These are phyloP conservation scores for Chaetodon auriga DNA, from an alignment of 2,113 vertebrate species.

Conservation along the genomic window DNA sequence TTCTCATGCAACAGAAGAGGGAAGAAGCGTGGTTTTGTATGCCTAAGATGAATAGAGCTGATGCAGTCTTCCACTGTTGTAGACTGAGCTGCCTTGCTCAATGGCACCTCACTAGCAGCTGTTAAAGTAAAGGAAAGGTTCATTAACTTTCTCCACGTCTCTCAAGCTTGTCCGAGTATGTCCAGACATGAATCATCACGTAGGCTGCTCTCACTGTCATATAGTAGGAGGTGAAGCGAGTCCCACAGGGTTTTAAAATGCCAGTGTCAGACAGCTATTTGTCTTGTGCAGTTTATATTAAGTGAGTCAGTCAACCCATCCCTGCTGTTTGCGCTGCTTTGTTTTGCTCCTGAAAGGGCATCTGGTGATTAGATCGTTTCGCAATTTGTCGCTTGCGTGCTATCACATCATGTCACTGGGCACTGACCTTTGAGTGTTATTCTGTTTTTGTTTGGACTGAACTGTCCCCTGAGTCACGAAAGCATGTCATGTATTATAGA, in stretches of 20 bases:
- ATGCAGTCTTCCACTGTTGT: not conserved
- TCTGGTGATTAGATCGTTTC: conserved; percentile 54
- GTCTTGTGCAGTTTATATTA: conserved; percentile 32
- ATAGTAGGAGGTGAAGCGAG: not conserved
- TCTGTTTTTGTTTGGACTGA: conserved; percentile 28
- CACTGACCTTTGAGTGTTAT: conserved; percentile 63
- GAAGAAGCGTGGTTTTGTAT: not conserved
- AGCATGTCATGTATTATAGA: not conserved
- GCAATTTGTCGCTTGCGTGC: conserved; percentile 25
- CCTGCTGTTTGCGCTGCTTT: conserved; percentile 13
- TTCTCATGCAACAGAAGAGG: not conserved
- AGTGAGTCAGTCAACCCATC: conserved; percentile 14
- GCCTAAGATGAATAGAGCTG: not conserved
- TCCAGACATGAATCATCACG: not conserved
- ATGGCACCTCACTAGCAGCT: not conserved
- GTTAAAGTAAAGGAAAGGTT: not conserved
- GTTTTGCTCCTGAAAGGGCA: conserved; percentile 63
- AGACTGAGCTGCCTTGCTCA: not conserved
- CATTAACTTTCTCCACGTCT: not conserved
- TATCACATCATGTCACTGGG: conserved; percentile 13
- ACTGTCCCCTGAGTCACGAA: not conserved
- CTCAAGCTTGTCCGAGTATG: not conserved
- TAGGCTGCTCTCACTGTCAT: not conserved
- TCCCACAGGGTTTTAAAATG: conserved; percentile 22
- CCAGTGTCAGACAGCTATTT: conserved; percentile 34